Conservation (phyloP, 2,113 vertebrate species). For the Tachysurus vachellii region DNA sequence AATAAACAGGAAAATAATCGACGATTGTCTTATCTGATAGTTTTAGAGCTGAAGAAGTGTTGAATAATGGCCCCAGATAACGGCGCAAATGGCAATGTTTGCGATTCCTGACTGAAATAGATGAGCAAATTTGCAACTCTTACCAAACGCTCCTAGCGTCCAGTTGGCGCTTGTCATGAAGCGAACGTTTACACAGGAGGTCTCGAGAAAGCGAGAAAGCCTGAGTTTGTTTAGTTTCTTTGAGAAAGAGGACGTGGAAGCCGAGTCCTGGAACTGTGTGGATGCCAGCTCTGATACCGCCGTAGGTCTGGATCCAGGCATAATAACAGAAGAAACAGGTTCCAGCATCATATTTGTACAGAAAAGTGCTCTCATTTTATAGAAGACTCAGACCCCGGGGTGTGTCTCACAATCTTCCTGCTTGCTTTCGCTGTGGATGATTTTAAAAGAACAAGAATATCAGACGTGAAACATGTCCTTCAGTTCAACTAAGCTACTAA, state of each 20-base stretch:
- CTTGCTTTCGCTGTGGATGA: neutral
- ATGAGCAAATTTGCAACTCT: constrained; percentile 58
- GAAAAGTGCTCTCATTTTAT: constrained; percentile 1
- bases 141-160: constrained; percentile 84
- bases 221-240: constrained; percentile 65
- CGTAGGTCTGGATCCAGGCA: neutral
- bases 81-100: neutral
- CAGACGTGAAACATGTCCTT: neutral
- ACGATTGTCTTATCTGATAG: neutral
- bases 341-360: neutral
- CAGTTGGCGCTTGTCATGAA: constrained; percentile 75
- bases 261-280: neutral
- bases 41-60: too few species aligned
- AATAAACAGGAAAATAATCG: neutral
- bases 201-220: constrained; percentile 70
- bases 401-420: neutral
- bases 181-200: constrained; percentile 83
- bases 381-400: neutral
- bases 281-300: neutral
- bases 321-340: constrained; percentile 14
- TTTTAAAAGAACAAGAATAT: neutral
- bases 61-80: neutral
- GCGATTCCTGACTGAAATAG: neutral
- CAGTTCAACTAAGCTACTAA: neutral
- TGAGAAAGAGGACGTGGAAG: neutral